These are phyloP conservation scores for Astyanax mexicanus DNA, from an alignment of 2,797 vertebrate species.

Conservation along the genomic window DNA sequence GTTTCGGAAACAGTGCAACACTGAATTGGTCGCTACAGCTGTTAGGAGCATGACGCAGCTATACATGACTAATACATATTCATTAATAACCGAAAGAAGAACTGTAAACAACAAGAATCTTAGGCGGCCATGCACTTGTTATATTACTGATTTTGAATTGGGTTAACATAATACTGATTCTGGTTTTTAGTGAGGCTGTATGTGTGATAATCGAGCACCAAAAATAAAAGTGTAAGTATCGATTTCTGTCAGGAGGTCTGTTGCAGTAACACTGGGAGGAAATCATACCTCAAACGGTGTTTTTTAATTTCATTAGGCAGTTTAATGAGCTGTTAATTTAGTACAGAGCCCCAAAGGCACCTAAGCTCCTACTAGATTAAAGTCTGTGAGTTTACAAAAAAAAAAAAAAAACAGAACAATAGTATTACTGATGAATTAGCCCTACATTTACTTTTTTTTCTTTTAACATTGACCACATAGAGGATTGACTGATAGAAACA, in stretches of 20 bases:
- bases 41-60: slow-evolving; percentile 67
- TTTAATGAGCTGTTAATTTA: no score
- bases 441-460: no score
- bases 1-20: slow-evolving; percentile 19
- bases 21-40: slow-evolving; percentile 53
- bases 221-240: neutral
- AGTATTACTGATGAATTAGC: no score
- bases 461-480: no score
- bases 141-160: no score
- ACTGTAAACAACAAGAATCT: neutral
- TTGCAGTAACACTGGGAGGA: neutral
- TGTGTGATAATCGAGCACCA: no score
- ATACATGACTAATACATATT: slow-evolving; percentile 76
- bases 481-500: no score
- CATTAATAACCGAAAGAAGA: slow-evolving; percentile 57
- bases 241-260: neutral
- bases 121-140: neutral
- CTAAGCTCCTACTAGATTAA: no score
- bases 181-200: no score
- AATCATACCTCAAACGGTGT: slow-evolving; percentile 11
- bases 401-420: neutral
- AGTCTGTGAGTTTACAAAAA: slow-evolving; percentile 15
- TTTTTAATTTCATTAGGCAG: slow-evolving; percentile 27
- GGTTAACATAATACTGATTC: no score
- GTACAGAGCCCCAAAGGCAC: no score